A percentile compares a stretch with the other conserved stretches of the same genome.
These are phyloP conservation scores for Blera fallax DNA, from an alignment of 2,888 invertebrate genomes.

Conservation along the genomic window DNA sequence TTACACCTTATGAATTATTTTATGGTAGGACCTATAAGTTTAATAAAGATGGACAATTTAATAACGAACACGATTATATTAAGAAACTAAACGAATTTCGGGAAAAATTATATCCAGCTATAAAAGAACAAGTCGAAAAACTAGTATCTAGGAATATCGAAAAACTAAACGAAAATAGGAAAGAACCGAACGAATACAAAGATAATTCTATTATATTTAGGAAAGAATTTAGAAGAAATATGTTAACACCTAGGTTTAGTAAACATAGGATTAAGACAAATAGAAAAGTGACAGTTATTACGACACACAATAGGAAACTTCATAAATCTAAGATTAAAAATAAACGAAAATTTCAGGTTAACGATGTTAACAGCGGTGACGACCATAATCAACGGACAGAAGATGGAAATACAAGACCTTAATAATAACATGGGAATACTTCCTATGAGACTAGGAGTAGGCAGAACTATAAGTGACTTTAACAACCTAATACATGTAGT, in stretches of 20 bases:
- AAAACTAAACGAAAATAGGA: neutral
- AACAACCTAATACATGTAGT: neutral
- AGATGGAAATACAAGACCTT: neutral
- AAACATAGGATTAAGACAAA: neutral
- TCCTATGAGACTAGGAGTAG: neutral
- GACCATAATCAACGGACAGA: neutral
- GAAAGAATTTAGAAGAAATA: neutral
- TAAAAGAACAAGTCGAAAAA: neutral
- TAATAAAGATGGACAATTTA: neutral
- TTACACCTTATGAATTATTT: neutral
- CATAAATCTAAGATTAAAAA: neutral
- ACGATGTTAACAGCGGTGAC: neutral
- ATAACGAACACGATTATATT: neutral
- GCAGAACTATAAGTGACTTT: neutral
- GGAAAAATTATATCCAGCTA: neutral
- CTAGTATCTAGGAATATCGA: neutral
- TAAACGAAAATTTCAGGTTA: neutral
- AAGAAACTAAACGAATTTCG: neutral
- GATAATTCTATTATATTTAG: neutral
- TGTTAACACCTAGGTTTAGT: neutral
- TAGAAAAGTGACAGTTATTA: neutral
- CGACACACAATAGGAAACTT: neutral
- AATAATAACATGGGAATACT: neutral
- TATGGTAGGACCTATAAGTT: neutral
- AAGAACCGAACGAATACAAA: neutral